Conservation (phyloP, 2,113 vertebrate genomes). For the Suricata suricatta region DNA sequence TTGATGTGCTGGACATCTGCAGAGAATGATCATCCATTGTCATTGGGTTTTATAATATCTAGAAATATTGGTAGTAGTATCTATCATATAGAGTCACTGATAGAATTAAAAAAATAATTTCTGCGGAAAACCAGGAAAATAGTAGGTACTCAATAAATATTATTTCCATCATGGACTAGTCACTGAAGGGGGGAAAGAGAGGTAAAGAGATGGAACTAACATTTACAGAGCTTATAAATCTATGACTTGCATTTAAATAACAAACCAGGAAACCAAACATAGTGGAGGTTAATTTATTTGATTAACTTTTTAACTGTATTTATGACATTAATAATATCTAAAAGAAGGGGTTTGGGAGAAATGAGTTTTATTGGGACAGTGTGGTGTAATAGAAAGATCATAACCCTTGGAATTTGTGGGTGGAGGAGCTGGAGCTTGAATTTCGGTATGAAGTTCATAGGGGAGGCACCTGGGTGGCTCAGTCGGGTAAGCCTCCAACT, state of each 20-base stretch:
- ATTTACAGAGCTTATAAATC: background rate
- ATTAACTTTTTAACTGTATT: background rate
- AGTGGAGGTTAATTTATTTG: background rate
- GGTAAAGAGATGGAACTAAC: background rate
- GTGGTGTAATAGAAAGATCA: background rate
- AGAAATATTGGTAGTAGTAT: background rate
- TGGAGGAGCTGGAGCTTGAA: background rate
- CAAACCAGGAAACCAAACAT: background rate
- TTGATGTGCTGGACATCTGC: background rate
- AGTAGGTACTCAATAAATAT: background rate
- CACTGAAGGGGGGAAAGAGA: background rate
- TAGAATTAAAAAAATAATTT: background rate
- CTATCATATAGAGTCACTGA: background rate
- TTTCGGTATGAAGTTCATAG: background rate
- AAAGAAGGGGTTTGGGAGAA: background rate
- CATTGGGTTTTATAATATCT: background rate
- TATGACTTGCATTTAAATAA: background rate
- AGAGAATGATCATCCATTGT: background rate
- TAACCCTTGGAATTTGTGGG: background rate
- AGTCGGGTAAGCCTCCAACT: no score
- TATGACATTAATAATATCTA: background rate
- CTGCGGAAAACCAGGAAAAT: background rate
- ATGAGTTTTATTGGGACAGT: background rate
- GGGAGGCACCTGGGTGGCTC: no score
- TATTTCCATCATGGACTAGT: background rate